These are phyloP conservation scores for Entomobrya multifasciata DNA, from an alignment of 2,888 invertebrate genomes.

Conservation along the genomic window DNA sequence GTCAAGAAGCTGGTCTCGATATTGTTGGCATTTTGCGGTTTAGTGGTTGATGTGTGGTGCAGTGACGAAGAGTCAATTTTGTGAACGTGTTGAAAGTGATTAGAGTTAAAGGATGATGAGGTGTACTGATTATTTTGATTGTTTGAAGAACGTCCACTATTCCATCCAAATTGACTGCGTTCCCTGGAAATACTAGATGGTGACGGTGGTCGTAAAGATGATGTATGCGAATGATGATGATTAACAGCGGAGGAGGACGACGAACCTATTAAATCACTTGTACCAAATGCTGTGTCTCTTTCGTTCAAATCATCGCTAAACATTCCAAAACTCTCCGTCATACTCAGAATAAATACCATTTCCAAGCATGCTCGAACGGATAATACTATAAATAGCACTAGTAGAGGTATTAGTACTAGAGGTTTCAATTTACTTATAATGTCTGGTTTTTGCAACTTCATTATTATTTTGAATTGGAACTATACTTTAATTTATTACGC, in stretches of 20 bases:
- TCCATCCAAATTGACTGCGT: slow-evolving; percentile 65
- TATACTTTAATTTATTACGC: neutral
- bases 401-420: slow-evolving; percentile 50
- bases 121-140: slow-evolving; percentile 47
- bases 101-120: neutral
- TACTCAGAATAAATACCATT: slow-evolving; percentile 49
- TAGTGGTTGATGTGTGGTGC: neutral
- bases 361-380: slow-evolving; percentile 64
- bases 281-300: slow-evolving; percentile 41
- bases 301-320: slow-evolving; percentile 36
- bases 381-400: slow-evolving; percentile 46
- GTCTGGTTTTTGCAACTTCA: slow-evolving; percentile 57
- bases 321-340: slow-evolving; percentile 45
- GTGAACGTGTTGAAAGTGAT: neutral
- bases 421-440: slow-evolving; percentile 47
- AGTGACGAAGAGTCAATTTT: neutral
- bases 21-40: slow-evolving; percentile 36
- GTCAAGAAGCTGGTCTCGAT: slow-evolving; percentile 66
- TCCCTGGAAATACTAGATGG: slow-evolving; percentile 30
- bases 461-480: slow-evolving; percentile 46
- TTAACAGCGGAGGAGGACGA: slow-evolving; percentile 8
- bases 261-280: neutral
- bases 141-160: slow-evolving; percentile 51
- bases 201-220: neutral
- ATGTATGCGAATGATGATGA: slow-evolving; percentile 14